phyloP scores from a whole-genome alignment of 2,888 invertebrate species.

The Pachycephus smyrnensis region DNA sequence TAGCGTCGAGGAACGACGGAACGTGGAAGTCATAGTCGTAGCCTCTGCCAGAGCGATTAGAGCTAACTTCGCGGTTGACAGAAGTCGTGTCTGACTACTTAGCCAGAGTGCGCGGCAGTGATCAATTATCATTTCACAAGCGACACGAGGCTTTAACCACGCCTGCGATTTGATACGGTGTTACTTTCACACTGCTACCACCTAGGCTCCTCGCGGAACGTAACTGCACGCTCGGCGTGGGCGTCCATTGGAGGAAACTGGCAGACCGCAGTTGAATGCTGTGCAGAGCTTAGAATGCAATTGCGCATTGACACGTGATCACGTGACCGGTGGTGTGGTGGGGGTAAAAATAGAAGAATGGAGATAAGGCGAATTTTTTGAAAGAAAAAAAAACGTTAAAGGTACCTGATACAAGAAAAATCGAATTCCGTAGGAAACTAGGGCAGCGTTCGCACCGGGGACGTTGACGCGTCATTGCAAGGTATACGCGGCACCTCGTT shows the following conservation, averaged over 20 bases:
- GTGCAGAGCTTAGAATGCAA: background rate
- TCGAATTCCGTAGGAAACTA: conserved; percentile 21
- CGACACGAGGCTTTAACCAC: conserved; percentile 10
- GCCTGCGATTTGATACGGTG: conserved; percentile 14
- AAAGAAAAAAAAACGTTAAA: background rate
- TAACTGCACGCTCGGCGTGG: background rate
- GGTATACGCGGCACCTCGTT: background rate
- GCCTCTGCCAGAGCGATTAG: conserved; percentile 4
- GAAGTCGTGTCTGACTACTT: conserved; percentile 21
- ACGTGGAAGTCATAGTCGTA: background rate
- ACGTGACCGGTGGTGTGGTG: background rate
- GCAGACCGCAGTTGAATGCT: background rate
- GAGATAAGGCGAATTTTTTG: background rate
- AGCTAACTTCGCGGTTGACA: conserved; percentile 15
- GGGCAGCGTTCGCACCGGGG: conserved; percentile 13
- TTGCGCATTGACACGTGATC: background rate
- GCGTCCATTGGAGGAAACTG: background rate
- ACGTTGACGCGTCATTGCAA: background rate
- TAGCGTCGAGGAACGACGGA: background rate
- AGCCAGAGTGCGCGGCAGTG: conserved; percentile 12
- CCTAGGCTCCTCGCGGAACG: background rate
- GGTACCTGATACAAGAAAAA: background rate
- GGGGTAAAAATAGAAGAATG: background rate
- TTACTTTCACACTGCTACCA: conserved; percentile 18
- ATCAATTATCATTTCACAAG: conserved; percentile 26